phyloP scores from a whole-genome alignment of 1,140 invertebrate species.

The Tyrophagus putrescentiae region DNA sequence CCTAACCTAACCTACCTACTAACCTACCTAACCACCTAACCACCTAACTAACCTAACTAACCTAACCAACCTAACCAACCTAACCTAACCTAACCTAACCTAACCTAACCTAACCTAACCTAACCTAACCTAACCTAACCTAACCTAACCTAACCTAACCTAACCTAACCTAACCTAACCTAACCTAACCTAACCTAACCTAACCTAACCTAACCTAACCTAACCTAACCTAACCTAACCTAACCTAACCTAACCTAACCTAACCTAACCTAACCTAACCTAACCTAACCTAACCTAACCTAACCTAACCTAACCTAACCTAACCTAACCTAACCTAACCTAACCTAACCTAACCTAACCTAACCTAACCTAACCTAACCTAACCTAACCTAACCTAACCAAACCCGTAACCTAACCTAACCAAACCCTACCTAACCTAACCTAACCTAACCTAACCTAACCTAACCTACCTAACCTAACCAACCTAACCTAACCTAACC shows the following conservation, averaged over 20 bases:
- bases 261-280: conserved; percentile 22
- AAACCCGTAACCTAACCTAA: neutral
- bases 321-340: conserved; percentile 19
- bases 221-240: conserved; percentile 21
- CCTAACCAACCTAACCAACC: too few species aligned
- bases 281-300: conserved; percentile 24
- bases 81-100: too few species aligned
- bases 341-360: neutral
- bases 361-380: conserved; percentile 16
- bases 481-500: conserved; percentile 19
- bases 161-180: conserved; percentile 25
- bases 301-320: conserved; percentile 29
- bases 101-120: conserved; percentile 29
- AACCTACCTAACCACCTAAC: too few species aligned
- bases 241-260: conserved; percentile 23
- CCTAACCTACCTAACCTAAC: conserved; percentile 13
- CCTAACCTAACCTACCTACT: too few species aligned
- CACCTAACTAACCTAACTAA: too few species aligned
- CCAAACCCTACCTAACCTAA: conserved; percentile 18
- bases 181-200: conserved; percentile 23
- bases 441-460: conserved; percentile 20
- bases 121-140: conserved; percentile 30
- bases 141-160: conserved; percentile 29
- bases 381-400: conserved; percentile 19
- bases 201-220: conserved; percentile 22